Evolutionary conservation across 2,113 vertebrate genomes (phyloP).

Genomic region (Sciurus niger): DNA sequence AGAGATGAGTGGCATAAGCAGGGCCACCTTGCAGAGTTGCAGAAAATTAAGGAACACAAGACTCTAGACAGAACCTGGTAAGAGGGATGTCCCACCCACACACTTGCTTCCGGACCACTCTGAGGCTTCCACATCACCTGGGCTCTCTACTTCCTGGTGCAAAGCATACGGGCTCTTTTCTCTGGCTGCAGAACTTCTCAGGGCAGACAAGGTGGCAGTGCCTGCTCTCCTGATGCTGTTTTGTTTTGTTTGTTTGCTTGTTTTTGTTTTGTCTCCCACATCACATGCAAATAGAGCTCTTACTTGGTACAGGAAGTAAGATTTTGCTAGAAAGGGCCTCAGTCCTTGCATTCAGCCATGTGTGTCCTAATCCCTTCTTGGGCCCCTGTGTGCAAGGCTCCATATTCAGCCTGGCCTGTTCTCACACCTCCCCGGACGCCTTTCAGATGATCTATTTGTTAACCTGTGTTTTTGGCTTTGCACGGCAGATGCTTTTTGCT

Average conservation of each 20-base stretch:
- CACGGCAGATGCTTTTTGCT: background rate
- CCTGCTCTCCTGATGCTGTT: background rate
- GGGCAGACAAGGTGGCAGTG: background rate
- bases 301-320: fast-evolving
- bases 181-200: background rate
- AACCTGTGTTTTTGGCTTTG: background rate
- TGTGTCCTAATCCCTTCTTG: background rate
- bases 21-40: background rate
- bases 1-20: background rate
- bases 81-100: fast-evolving
- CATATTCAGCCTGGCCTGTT: background rate
- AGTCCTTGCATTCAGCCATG: background rate
- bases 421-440: background rate
- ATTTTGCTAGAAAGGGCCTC: background rate
- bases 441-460: background rate
- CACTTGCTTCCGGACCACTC: fast-evolving
- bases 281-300: background rate
- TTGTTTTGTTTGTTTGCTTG: background rate
- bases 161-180: background rate
- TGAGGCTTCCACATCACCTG: background rate
- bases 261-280: background rate
- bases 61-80: background rate
- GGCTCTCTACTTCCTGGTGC: background rate
- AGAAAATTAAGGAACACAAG: fast-evolving
- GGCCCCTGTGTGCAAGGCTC: no score